These are phyloP conservation scores for Magallana nippona DNA, from an alignment of 2,888 invertebrate genomes.

Conservation along the genomic window DNA sequence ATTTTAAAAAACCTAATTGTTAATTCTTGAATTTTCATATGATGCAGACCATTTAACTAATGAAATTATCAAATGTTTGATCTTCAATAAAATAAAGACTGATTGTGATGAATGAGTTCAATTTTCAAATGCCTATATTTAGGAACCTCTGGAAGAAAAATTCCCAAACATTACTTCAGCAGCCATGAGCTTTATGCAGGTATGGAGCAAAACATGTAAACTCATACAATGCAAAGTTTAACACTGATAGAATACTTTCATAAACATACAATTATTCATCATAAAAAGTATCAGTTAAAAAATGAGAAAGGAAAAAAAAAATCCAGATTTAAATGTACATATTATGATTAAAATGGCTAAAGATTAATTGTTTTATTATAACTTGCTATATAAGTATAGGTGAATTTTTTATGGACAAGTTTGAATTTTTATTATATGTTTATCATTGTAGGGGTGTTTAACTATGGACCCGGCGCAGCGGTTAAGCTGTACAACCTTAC, in stretches of 20 bases:
- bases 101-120: too few species aligned
- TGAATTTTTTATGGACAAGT: background rate
- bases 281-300: too few species aligned
- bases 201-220: slow-evolving; percentile 47
- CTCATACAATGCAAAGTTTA: background rate
- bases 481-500: slow-evolving; percentile 94
- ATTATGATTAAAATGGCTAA: too few species aligned
- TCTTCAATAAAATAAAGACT: too few species aligned
- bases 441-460: slow-evolving; percentile 88
- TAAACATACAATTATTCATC: too few species aligned
- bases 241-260: too few species aligned
- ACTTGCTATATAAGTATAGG: too few species aligned
- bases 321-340: background rate
- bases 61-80: too few species aligned
- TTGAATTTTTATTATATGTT: background rate
- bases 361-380: too few species aligned
- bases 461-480: slow-evolving; percentile 95
- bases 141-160: slow-evolving; percentile 91
- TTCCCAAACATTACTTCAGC: slow-evolving; percentile 85
- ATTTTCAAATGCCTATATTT: slow-evolving; percentile 33
- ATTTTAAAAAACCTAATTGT: too few species aligned
- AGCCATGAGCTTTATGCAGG: slow-evolving; percentile 77
- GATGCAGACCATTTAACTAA: too few species aligned
- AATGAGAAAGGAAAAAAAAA: background rate
- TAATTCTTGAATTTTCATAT: too few species aligned